Percentiles rank a stretch among this genome's conserved stretches.
Evolutionary conservation across 2,888 invertebrate genomes (phyloP).

Genomic region (Nephrotoma guestfalica): DNA sequence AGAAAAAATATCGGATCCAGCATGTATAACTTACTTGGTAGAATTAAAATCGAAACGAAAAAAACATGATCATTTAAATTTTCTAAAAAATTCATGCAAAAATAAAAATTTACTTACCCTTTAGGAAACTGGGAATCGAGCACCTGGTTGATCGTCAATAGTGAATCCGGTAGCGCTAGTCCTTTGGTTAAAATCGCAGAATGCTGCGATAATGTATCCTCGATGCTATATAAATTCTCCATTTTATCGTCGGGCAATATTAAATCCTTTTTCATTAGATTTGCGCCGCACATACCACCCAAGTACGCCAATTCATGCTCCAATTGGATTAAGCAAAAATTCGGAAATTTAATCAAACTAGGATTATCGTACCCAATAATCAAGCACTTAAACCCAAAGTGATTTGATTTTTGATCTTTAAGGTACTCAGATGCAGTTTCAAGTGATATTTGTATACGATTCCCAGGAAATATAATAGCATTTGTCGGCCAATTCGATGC

Average conservation of each 20-base stretch:
- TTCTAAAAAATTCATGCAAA: not conserved
- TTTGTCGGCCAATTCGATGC: conserved; percentile 66
- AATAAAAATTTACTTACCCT: conserved; percentile 42
- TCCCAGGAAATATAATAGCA: conserved; percentile 76
- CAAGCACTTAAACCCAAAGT: conserved; percentile 65
- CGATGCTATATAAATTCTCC: conserved; percentile 54
- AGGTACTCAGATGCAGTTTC: conserved; percentile 93
- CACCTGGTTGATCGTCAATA: conserved; percentile 78
- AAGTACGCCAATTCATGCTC: conserved; percentile 84
- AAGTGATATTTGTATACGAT: conserved; percentile 86
- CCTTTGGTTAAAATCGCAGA: conserved; percentile 73
- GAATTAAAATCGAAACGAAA: no score
- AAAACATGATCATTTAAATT: no score
- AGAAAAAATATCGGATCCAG: no score
- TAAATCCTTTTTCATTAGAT: conserved; percentile 72
- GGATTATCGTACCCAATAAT: conserved; percentile 73
- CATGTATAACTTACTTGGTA: no score
- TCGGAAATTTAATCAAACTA: conserved; percentile 30
- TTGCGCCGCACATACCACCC: conserved; percentile 82
- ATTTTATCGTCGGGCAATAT: conserved; percentile 52
- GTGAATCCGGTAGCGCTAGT: conserved; percentile 68
- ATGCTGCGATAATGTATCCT: conserved; percentile 39
- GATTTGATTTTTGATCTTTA: conserved; percentile 70
- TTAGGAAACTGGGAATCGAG: conserved; percentile 76
- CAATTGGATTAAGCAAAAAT: conserved; percentile 40